Conservation (phyloP, 2,797 vertebrate genomes). For the Vipera latastei region DNA sequence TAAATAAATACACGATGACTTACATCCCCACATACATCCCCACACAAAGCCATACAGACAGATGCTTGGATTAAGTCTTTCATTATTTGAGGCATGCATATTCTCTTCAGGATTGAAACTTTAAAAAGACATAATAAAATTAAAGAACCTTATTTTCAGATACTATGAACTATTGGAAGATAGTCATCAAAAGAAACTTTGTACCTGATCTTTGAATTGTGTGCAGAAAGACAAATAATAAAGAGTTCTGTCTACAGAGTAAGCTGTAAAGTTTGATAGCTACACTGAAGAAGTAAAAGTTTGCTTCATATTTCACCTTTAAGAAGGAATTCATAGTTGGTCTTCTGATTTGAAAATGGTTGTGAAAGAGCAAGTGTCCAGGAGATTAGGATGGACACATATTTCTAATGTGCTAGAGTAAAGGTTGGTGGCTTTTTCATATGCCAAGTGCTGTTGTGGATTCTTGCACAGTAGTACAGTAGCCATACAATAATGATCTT, state of each 20-base stretch:
- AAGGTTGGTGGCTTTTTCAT: too few species aligned
- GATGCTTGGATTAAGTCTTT: not conserved
- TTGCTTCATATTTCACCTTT: not conserved
- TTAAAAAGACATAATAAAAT: not conserved
- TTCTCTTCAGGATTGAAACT: not conserved
- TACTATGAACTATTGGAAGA: not conserved
- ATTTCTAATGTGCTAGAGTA: too few species aligned
- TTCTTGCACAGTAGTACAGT: too few species aligned
- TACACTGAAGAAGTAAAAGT: not conserved
- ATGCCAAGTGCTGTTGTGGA: too few species aligned
- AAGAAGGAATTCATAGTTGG: not conserved
- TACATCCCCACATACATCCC: not conserved
- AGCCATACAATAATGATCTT: too few species aligned
- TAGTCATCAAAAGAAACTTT: slow-evolving; percentile 21
- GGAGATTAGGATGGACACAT: not conserved
- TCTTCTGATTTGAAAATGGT: not conserved
- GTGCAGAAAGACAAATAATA: slow-evolving; percentile 19
- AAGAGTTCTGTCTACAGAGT: not conserved
- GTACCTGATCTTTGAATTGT: not conserved
- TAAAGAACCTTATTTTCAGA: not conserved
- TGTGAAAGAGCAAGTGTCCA: not conserved
- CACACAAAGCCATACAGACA: not conserved
- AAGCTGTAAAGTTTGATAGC: not conserved
- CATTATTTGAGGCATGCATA: slow-evolving; percentile 13
- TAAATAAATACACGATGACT: not conserved